Evolutionary conservation across 2,113 vertebrate genomes (phyloP), one percentile per base, ranked within the genome.

Genomic region (Hyperopisus bebe): DNA sequence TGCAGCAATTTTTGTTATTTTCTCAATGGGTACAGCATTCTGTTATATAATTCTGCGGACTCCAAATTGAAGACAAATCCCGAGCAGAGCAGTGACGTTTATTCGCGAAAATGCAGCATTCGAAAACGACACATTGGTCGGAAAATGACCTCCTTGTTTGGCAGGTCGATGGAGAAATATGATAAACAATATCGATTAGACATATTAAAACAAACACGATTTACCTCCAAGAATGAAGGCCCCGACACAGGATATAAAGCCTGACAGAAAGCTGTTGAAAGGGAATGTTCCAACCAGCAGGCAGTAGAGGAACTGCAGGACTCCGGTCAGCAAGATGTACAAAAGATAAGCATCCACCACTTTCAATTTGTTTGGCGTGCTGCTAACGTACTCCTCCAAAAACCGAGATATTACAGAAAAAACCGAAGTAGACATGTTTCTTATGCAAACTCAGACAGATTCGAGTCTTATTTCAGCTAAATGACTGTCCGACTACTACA

Each of bases 201-300:
- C 13, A 9, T 53, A 77, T 39, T 13, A 39, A 39, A 58, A 47
- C 74, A 17, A 58, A 47, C 84, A 84, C 2, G 7, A 7, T 86
- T 96, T 94, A 99, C 98, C 98, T 91, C 96, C 98, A 1, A 99
- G 96, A 89, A 98, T 98, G 94, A 99, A 99, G 89, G 96, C 96
- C 85, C 97, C 98, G 89, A 99, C 97, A 88, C 97, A 99, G 0
- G 98, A 97, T 95, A 98, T 99, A 95, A 99, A 99, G 87, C 98
- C 98, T 5, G 98, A 98, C 87, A 99, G 94, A 94, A 99, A 99
- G 90, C 98, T 99, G 91, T 98, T 99, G 96, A 99, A 99, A 53
- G 98, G 98, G 89, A 99, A 99, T 39, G 98, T 99, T 42, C 98
- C 98, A 39, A 99, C 97, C 89, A 99, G 96, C 48, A 98, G 95